Conservation (phyloP, 2,797 vertebrate genomes). For the Pseudotriccus pelzelni region DNA sequence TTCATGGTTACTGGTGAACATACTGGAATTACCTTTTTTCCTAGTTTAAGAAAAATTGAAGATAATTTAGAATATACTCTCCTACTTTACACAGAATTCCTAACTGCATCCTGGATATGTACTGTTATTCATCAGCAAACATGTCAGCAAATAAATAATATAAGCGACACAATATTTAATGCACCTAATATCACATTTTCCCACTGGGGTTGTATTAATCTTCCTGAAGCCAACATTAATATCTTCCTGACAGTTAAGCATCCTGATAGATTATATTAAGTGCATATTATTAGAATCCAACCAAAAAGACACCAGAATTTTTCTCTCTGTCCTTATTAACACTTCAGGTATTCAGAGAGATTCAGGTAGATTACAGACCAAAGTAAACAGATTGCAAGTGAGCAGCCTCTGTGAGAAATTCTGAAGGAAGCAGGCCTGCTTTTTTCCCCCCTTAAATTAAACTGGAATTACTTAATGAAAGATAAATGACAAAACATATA, state of each 20-base stretch:
- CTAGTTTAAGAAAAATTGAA: neutral
- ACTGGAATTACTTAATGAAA: conserved; percentile 4
- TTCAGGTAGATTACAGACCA: neutral
- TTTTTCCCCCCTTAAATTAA: neutral
- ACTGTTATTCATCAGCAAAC: conserved; percentile 8
- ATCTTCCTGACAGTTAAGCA: conserved; percentile 29
- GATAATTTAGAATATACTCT: neutral
- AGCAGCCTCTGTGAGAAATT: neutral
- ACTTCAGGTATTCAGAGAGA: conserved; percentile 34
- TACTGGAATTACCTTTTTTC: neutral
- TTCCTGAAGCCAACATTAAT: conserved; percentile 48
- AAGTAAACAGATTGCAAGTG: conserved; percentile 4
- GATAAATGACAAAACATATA: conserved; percentile 14
- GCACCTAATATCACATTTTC: neutral
- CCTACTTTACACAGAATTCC: neutral
- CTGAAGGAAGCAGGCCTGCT: neutral
- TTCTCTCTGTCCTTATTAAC: neutral
- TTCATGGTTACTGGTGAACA: neutral
- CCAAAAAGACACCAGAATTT: neutral
- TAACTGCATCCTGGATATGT: neutral
- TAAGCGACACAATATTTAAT: neutral
- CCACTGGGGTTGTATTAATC: conserved; percentile 4
- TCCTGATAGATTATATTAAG: conserved; percentile 26
- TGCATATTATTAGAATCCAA: neutral
- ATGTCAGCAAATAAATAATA: neutral